Conservation (phyloP, 2,888 invertebrate species). For the Epinotia nisella region DNA sequence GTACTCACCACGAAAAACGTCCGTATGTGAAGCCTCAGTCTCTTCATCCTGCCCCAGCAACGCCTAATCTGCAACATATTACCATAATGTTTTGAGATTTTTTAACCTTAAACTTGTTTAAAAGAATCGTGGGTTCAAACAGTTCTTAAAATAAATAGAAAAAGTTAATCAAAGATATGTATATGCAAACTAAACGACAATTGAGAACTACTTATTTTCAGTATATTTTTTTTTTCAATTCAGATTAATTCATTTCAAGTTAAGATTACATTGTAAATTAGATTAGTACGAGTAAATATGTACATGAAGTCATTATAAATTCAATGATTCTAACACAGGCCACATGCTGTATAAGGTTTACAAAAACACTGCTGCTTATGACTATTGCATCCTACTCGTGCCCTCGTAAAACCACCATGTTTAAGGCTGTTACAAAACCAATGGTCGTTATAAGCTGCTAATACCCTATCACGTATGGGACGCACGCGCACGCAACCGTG, state of each 20-base stretch:
- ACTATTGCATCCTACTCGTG: not conserved
- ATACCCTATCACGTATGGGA: constrained; percentile 29
- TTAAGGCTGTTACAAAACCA: constrained; percentile 15
- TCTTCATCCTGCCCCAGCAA: constrained; percentile 34
- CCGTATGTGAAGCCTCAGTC: constrained; percentile 33
- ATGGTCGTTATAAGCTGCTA: constrained; percentile 12
- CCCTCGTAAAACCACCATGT: constrained; percentile 6
- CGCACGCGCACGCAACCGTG: constrained; percentile 16
- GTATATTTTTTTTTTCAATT: no score
- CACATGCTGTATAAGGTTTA: not conserved
- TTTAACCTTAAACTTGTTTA: no score
- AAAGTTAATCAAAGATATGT: no score
- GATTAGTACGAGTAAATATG: no score
- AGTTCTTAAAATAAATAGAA: no score
- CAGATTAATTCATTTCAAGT: no score
- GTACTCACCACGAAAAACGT: constrained; percentile 40
- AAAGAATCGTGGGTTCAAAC: no score
- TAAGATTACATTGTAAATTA: no score
- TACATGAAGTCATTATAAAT: no score
- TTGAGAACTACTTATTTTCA: no score
- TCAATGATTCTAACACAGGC: not conserved
- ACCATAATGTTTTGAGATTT: no score
- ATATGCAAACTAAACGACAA: no score
- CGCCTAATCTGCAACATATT: constrained; percentile 26
- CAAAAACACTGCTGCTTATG: not conserved